phyloP scores from a whole-genome alignment of 2,797 vertebrate species.

The Enteromius fasciolatus region DNA sequence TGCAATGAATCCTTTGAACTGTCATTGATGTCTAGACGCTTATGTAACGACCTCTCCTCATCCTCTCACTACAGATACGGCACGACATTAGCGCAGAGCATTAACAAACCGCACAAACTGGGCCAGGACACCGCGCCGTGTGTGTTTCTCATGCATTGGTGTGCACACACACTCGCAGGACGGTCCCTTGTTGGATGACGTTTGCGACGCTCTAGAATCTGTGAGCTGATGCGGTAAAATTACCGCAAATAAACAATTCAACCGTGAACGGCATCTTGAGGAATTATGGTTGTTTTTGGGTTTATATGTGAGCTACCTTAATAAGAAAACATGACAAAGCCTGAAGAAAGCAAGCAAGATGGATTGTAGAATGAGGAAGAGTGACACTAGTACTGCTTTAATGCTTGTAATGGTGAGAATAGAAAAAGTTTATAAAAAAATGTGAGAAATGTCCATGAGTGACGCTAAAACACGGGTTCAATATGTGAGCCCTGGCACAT shows the following conservation, averaged over 20 bases:
- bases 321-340: not conserved
- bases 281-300: conserved; percentile 12
- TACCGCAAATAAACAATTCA: conserved; percentile 52
- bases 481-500: too few species aligned
- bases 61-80: conserved; percentile 17
- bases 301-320: not conserved
- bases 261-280: conserved; percentile 33
- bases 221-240: conserved; percentile 39
- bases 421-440: not conserved
- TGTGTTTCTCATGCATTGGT: not conserved
- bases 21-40: conserved; percentile 65
- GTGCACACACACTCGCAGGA: not conserved
- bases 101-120: conserved; percentile 17
- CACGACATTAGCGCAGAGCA: conserved; percentile 9
- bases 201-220: not conserved
- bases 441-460: too few species aligned
- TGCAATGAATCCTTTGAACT: conserved; percentile 62
- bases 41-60: conserved; percentile 57
- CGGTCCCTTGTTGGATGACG: conserved; percentile 12
- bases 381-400: not conserved
- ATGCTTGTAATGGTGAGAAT: not conserved
- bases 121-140: conserved; percentile 1
- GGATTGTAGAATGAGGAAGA: not conserved
- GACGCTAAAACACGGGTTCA: too few species aligned
- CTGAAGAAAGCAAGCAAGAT: not conserved